Evolutionary conservation across 2,113 vertebrate genomes (phyloP).

Genomic region (Balaeniceps rex): DNA sequence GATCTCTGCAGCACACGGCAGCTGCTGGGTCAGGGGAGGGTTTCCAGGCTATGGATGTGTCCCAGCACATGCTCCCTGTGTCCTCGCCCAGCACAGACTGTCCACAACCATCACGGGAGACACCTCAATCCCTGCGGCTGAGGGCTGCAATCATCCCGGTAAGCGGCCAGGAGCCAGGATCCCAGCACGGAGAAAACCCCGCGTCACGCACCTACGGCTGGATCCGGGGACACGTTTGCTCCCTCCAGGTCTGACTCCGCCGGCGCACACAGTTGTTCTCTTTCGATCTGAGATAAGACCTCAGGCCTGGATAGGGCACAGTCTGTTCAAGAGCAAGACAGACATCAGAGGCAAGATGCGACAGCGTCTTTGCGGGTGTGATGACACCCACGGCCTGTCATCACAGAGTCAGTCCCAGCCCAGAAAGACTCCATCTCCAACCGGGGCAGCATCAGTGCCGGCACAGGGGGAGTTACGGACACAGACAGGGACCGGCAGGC

Average conservation of each 20-base stretch:
- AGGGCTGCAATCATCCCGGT: accelerated
- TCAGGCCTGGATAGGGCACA: neutral
- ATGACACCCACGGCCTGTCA: neutral
- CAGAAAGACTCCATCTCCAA: neutral
- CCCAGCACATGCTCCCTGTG: neutral
- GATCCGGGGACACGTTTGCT: neutral
- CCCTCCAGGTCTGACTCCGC: accelerated
- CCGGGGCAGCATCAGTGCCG: accelerated
- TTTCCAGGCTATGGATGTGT: neutral
- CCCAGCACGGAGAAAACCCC: neutral
- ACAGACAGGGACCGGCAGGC: neutral
- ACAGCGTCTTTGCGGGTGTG: neutral
- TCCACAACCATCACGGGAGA: neutral
- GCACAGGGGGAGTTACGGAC: neutral
- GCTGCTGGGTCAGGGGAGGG: neutral
- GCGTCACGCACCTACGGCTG: neutral
- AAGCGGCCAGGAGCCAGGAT: neutral
- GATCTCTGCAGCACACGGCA: neutral
- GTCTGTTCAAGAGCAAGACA: neutral
- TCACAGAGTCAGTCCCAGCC: neutral
- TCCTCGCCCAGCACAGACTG: neutral
- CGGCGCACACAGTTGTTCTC: accelerated
- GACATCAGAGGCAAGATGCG: neutral
- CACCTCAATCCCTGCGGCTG: neutral
- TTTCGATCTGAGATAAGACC: neutral